Percentiles rank a stretch among this genome's conserved stretches.
Evolutionary conservation across 2,888 invertebrate species (phyloP).

Genomic region (Petrolisthes manimaculis): DNA sequence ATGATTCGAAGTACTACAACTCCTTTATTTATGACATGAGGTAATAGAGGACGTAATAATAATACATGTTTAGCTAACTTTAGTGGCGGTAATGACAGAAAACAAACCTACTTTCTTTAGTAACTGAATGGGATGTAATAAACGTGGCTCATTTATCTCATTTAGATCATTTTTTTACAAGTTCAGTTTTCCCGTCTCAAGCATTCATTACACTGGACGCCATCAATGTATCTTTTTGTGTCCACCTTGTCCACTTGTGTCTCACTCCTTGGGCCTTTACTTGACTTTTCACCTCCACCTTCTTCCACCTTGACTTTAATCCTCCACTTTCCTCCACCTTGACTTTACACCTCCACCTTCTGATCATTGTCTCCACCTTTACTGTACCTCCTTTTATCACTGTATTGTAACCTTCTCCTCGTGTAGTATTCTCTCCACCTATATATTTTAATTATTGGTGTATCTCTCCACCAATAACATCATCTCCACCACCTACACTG

Average conservation of each 20-base stretch:
- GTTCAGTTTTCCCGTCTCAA: too few relatives aligned
- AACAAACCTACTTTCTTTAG: too few relatives aligned
- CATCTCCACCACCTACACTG: not conserved
- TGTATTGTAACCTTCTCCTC: not conserved
- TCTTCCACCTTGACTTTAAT: not conserved
- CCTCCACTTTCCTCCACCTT: not conserved
- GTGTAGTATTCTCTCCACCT: too few relatives aligned
- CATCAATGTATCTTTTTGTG: not conserved
- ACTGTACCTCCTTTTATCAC: not conserved
- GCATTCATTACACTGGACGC: not conserved
- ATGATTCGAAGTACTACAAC: too few relatives aligned
- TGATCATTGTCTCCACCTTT: not conserved
- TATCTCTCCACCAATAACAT: not conserved
- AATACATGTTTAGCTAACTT: too few relatives aligned
- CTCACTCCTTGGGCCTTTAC: not conserved
- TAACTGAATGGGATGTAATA: too few relatives aligned
- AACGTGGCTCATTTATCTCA: too few relatives aligned
- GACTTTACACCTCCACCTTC: not conserved
- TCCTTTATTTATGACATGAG: too few relatives aligned
- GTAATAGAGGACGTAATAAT: too few relatives aligned
- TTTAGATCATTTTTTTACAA: too few relatives aligned
- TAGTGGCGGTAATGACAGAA: too few relatives aligned
- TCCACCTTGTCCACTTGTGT: too few relatives aligned
- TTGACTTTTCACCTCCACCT: not conserved
- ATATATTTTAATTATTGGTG: not conserved